These are phyloP conservation scores for Rostratula benghalensis DNA, from an alignment of 2,113 vertebrate genomes.

Conservation along the genomic window DNA sequence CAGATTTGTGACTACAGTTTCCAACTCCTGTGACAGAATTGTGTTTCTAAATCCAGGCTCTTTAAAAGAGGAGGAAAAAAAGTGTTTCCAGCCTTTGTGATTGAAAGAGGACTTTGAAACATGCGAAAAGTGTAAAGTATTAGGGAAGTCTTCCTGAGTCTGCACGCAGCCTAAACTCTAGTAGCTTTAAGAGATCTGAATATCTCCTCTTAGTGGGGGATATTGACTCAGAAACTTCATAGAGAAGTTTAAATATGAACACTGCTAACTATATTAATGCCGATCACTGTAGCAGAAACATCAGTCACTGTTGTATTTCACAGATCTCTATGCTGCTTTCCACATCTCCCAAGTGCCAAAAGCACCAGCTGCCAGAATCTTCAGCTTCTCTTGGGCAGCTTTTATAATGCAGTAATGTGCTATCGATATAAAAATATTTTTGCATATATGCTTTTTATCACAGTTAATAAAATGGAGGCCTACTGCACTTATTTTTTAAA, in stretches of 20 bases:
- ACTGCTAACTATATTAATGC: slow-evolving; percentile 64
- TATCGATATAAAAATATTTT: slow-evolving; percentile 66
- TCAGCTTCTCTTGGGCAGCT: slow-evolving; percentile 69
- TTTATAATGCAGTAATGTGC: slow-evolving; percentile 70
- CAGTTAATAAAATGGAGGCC: slow-evolving; percentile 63
- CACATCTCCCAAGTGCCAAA: slow-evolving; percentile 71
- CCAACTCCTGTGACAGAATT: slow-evolving; percentile 58
- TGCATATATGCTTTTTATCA: slow-evolving; percentile 69
- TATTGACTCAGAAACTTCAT: slow-evolving; percentile 65
- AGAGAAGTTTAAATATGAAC: slow-evolving; percentile 57
- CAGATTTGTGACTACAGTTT: slow-evolving; percentile 59
- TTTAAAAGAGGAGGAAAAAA: slow-evolving; percentile 41
- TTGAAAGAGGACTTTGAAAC: slow-evolving; percentile 58
- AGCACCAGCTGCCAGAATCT: slow-evolving; percentile 68
- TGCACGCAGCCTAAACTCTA: slow-evolving; percentile 47
- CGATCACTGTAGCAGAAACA: slow-evolving; percentile 70
- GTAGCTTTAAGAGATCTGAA: slow-evolving; percentile 71
- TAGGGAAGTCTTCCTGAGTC: slow-evolving; percentile 63
- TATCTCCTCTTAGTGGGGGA: slow-evolving; percentile 35
- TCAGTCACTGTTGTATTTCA: slow-evolving; percentile 68
- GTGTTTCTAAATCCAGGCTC: slow-evolving; percentile 51
- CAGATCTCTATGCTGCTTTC: slow-evolving; percentile 71
- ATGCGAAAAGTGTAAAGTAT: not conserved
- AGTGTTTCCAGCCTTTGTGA: slow-evolving; percentile 42
- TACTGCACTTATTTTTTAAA: slow-evolving; percentile 70